Evolutionary conservation across 2,797 vertebrate genomes (phyloP).

Genomic region (Lagocephalus sceleratus): DNA sequence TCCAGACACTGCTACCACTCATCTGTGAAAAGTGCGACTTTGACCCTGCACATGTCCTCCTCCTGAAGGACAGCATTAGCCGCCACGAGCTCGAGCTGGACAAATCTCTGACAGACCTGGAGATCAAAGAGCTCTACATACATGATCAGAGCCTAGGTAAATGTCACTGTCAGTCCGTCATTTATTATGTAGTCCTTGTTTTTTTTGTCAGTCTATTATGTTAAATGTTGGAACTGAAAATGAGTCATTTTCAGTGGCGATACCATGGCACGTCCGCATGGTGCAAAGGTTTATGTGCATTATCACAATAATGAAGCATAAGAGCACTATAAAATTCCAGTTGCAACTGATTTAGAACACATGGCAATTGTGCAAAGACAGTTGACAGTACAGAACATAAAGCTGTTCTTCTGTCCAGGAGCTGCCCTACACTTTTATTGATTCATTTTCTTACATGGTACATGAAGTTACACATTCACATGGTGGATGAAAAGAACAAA

Average conservation of each 20-base stretch:
- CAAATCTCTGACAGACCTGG: slow-evolving; percentile 85
- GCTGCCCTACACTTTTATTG: neutral
- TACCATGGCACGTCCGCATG: no score
- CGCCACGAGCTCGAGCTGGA: slow-evolving; percentile 87
- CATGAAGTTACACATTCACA: neutral
- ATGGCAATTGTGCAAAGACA: no score
- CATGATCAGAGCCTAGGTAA: slow-evolving; percentile 89
- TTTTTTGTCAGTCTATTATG: no score
- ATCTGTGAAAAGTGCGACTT: slow-evolving; percentile 97
- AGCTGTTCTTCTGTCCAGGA: no score
- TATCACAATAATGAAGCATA: no score
- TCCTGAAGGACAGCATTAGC: slow-evolving; percentile 82
- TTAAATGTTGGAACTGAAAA: no score
- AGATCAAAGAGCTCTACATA: slow-evolving; percentile 90
- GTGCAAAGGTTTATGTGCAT: no score
- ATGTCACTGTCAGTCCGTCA: slow-evolving; percentile 2
- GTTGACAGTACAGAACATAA: no score
- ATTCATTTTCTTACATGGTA: neutral
- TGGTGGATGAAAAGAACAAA: neutral
- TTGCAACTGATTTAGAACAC: no score
- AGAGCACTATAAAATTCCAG: no score
- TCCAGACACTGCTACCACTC: slow-evolving; percentile 81
- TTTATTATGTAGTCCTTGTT: neutral
- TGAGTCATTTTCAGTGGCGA: no score
- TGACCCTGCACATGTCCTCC: slow-evolving; percentile 81